Evolutionary conservation across 2,888 invertebrate species (phyloP).

Genomic region (Plebejus anna): DNA sequence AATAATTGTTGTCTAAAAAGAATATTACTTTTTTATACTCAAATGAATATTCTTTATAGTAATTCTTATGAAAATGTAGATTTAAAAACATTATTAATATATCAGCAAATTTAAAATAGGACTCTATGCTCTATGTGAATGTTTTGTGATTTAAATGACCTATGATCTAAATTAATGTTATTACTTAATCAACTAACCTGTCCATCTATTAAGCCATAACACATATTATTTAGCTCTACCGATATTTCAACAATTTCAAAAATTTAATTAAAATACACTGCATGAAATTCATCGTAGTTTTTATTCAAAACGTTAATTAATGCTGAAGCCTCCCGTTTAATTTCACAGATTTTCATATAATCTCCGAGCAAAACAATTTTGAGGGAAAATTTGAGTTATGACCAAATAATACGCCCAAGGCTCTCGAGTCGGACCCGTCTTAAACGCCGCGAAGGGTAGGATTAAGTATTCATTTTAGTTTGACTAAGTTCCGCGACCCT

Average conservation of each 20-base stretch:
- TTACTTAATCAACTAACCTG: no score
- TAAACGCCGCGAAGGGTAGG: slow-evolving; percentile 21
- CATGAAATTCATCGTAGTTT: neutral
- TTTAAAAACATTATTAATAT: no score
- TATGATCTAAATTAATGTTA: no score
- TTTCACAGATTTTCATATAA: slow-evolving; percentile 21
- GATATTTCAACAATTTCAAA: no score
- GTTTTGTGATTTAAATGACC: no score
- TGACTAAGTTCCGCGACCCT: slow-evolving; percentile 19
- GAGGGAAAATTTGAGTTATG: slow-evolving; percentile 8
- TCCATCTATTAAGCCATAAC: no score
- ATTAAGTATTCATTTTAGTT: slow-evolving; percentile 28
- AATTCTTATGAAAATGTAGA: no score
- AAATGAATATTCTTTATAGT: neutral
- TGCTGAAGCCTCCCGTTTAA: slow-evolving; percentile 28
- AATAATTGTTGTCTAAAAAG: neutral
- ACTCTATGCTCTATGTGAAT: no score
- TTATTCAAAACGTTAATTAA: neutral
- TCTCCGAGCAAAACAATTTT: neutral
- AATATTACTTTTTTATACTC: neutral
- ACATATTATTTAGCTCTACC: no score
- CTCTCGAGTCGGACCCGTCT: slow-evolving; percentile 14
- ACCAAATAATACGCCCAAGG: slow-evolving; percentile 26
- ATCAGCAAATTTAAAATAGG: no score
- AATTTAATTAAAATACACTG: neutral